Base-by-base conservation (phyloP, 2,797 vertebrate species). In the Microctenopoma lineatum region DNA sequence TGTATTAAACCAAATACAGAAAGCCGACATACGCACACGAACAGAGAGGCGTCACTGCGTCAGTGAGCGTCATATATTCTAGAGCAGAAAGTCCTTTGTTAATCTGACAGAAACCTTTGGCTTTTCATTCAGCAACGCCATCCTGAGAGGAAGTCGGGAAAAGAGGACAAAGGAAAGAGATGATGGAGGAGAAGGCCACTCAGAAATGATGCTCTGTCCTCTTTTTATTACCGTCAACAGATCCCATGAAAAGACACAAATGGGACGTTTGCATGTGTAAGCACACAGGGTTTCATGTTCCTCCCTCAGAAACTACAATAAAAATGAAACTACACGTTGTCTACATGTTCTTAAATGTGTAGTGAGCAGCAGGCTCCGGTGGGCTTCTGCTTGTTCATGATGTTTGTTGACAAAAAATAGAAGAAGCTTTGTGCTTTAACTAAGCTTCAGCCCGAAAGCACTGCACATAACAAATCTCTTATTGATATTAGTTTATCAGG, bases 1-100 rank as follows among this genome's bases (percentile, higher is more conserved):
- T 80, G 64, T 58, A 73, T 38, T 57, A 55, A 59, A 77, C 59
- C 83, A 87, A 82, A 84, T 71, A 81, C 70, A 86, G 9, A 41
- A 3, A 13, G 12, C 4, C 4, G 39, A 41, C 1, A 2, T 41
- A 48, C n/a, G 41, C 4, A 32, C 42, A 36, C 21, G 12, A 18
- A 58, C 18, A 39, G 36, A 56, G 5, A 59, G 29, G 6, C 29
- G 7, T 65, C 7, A 36, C 3, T 48, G 48, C 0, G 10, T 38
- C 16, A 8, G 25, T 10, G n/a, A 2, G 26, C 36, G 0, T 41
- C 27, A 51, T 27, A 45, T 60, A 27, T 29, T 21, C 32, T 36
- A 12, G n/a, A 53, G 25, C 14, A 32, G 8, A 48, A 65, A 55
- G 27, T 16, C 34, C 45, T 45, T 16, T 4, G 21, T 29, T 32